Conservation (phyloP, 2,113 vertebrate species). For the Heteronetta atricapilla region DNA sequence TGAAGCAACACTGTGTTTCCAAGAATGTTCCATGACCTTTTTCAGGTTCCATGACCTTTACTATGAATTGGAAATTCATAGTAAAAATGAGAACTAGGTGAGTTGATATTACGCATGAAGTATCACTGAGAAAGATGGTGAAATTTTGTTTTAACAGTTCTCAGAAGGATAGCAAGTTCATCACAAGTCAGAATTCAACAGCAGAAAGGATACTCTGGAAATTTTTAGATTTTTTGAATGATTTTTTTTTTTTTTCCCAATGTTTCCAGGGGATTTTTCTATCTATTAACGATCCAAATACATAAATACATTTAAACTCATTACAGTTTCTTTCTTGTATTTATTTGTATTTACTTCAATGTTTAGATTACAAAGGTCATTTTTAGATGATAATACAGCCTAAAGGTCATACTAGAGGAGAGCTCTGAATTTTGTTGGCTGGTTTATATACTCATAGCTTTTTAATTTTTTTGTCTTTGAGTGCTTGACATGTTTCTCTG, state of each 20-base stretch:
- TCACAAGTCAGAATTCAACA: background rate
- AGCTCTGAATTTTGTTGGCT: background rate
- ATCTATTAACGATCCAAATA: background rate
- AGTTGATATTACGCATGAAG: background rate
- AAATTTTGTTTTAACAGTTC: background rate
- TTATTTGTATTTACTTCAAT: background rate
- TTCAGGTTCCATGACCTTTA: no score
- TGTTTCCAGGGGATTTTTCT: background rate
- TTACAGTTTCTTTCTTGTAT: rapidly evolving
- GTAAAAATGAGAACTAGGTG: background rate
- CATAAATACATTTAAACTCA: background rate
- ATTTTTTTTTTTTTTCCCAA: background rate
- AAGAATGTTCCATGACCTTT: background rate
- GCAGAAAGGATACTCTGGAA: background rate
- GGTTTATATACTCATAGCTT: background rate
- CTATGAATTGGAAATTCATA: background rate
- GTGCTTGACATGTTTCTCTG: background rate
- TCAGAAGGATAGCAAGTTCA: background rate
- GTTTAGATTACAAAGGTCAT: background rate
- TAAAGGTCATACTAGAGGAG: background rate
- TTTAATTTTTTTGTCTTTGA: background rate
- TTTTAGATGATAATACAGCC: background rate
- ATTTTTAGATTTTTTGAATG: background rate
- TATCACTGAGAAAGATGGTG: background rate
- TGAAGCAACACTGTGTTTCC: background rate